Evolutionary conservation across 2,113 vertebrate species (phyloP).

Genomic region (Spheniscus mendiculus): DNA sequence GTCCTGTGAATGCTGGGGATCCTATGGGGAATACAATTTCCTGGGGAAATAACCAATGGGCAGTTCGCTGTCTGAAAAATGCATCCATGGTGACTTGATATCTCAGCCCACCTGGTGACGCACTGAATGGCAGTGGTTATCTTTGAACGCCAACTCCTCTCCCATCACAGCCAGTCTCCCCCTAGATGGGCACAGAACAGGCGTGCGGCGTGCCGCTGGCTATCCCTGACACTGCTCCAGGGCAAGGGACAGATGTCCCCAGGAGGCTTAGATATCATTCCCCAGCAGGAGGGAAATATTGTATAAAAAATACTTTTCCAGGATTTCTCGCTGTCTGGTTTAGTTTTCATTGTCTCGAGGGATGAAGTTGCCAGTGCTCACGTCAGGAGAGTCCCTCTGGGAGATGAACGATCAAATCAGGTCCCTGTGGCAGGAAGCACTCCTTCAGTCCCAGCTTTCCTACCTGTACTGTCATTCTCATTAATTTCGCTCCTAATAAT

Average conservation of each 20-base stretch:
- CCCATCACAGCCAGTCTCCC: rapidly evolving
- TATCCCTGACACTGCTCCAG: neutral
- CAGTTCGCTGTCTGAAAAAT: neutral
- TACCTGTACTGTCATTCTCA: neutral
- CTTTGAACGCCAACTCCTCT: neutral
- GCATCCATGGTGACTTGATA: neutral
- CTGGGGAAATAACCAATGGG: neutral
- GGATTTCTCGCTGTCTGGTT: neutral
- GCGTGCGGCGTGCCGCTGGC: rapidly evolving
- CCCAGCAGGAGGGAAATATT: neutral
- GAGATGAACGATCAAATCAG: neutral
- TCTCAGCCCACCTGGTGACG: neutral
- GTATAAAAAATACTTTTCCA: neutral
- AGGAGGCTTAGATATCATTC: neutral
- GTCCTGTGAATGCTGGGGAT: neutral
- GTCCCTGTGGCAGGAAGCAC: neutral
- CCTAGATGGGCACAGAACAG: neutral
- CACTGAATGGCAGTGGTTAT: neutral
- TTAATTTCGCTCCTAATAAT: neutral
- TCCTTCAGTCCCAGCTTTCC: neutral
- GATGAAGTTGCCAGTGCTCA: neutral
- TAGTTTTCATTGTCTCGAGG: neutral
- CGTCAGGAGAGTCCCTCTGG: neutral
- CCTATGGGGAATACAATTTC: neutral
- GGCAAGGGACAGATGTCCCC: neutral